phyloP scores from a whole-genome alignment of 2,113 vertebrate genomes.

The Gavia stellata region DNA sequence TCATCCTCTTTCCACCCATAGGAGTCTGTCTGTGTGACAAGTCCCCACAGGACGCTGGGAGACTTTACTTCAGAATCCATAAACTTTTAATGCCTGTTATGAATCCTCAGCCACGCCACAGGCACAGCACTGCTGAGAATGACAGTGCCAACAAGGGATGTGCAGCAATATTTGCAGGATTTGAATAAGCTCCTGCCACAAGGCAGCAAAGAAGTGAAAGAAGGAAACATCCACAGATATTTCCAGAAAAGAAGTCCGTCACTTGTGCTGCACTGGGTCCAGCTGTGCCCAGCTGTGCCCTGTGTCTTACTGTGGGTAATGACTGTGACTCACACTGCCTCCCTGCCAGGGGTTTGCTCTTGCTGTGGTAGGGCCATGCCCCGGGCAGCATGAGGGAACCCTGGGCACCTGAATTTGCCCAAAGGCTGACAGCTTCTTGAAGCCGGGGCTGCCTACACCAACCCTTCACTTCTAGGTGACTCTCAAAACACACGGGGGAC shows the following conservation, averaged over 20 bases:
- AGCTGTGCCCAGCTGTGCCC: not conserved
- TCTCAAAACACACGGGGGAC: not conserved
- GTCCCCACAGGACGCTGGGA: not conserved
- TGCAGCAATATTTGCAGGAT: not conserved
- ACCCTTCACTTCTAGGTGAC: not conserved
- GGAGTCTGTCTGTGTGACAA: not conserved
- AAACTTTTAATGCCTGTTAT: not conserved
- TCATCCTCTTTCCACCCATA: not conserved
- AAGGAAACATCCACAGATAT: not conserved
- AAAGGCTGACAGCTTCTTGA: not conserved
- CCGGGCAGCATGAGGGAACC: not conserved
- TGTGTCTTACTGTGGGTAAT: not conserved
- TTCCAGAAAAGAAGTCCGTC: not conserved
- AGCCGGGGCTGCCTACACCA: not conserved
- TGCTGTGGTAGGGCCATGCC: rapidly evolving
- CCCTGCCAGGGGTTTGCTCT: not conserved
- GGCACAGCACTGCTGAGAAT: not conserved
- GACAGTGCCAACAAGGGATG: not conserved
- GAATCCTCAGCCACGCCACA: not conserved
- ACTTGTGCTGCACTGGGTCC: not conserved
- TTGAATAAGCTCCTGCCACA: not conserved
- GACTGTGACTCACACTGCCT: rapidly evolving
- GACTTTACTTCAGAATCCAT: not conserved
- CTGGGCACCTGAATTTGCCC: not conserved
- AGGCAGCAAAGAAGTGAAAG: not conserved